Percentiles rank a stretch among this genome's conserved stretches.
Conservation (phyloP, 1,140 invertebrate genomes). For the Penaeus indicus region DNA sequence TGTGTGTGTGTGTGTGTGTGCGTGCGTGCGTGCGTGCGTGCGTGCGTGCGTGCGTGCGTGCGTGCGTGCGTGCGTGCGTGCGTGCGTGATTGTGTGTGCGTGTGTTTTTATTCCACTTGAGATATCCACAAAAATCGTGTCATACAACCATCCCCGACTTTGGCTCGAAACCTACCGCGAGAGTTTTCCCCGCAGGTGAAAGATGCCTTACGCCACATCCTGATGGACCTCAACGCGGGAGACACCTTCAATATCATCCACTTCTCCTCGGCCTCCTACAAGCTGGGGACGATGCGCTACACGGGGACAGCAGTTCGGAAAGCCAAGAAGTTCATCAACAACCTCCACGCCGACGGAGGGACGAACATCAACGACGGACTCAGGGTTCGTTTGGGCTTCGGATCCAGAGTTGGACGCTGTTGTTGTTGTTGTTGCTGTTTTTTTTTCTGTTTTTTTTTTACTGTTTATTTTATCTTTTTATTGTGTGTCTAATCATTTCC, state of each 20-base stretch:
- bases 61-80: too few relatives aligned
- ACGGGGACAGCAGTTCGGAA: conserved; percentile 44
- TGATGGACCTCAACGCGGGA: conserved; percentile 58
- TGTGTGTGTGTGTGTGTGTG: not conserved
- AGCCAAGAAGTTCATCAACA: conserved; percentile 62
- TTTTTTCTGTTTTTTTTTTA: too few relatives aligned
- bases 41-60: not conserved
- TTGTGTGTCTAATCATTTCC: too few relatives aligned
- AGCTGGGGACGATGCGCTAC: conserved; percentile 52
- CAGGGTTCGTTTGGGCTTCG: conserved; percentile 36
- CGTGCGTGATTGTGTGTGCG: too few relatives aligned
- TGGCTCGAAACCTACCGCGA: not conserved
- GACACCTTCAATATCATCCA: conserved; percentile 65
- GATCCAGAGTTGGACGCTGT: not conserved
- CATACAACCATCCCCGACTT: not conserved
- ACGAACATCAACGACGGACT: conserved; percentile 64
- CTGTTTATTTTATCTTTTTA: too few relatives aligned
- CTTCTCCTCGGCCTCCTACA: conserved; percentile 45
- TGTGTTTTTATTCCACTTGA: too few relatives aligned
- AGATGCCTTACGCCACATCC: conserved; percentile 59
- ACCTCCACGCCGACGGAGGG: conserved; percentile 52
- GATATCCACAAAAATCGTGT: too few relatives aligned
- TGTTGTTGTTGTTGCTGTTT: not conserved
- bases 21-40: not conserved
- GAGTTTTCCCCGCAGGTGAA: conserved; percentile 49